Percentiles rank a stretch among this genome's conserved stretches.
Conservation (phyloP, 1,140 invertebrate species). For the Tetraneura akinire region DNA sequence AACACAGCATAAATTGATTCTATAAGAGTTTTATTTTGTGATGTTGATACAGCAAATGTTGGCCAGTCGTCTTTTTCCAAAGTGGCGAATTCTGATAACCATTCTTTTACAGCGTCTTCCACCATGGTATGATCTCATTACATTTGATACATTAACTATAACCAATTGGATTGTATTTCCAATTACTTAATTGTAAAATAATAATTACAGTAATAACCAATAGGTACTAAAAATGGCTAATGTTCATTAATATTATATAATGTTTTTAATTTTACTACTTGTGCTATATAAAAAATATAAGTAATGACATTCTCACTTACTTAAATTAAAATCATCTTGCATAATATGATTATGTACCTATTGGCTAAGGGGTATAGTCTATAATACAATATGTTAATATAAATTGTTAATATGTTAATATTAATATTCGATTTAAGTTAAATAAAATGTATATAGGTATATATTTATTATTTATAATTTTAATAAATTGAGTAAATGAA, state of each 20-base stretch:
- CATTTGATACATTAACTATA: neutral
- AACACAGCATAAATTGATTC: conserved; percentile 72
- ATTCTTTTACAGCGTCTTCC: conserved; percentile 75
- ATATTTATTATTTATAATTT: too few relatives aligned
- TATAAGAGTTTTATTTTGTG: conserved; percentile 79
- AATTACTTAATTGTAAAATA: too few relatives aligned
- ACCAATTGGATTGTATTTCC: neutral
- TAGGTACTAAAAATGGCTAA: neutral
- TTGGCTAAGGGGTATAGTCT: too few relatives aligned
- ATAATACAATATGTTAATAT: too few relatives aligned
- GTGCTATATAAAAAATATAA: neutral
- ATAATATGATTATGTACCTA: too few relatives aligned
- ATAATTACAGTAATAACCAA: too few relatives aligned
- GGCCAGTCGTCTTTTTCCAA: conserved; percentile 73
- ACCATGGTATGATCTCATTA: conserved; percentile 63
- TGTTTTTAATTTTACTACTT: too few relatives aligned
- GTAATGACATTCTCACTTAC: neutral
- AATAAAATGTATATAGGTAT: too few relatives aligned
- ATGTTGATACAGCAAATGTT: conserved; percentile 74
- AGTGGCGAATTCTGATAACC: conserved; percentile 76
- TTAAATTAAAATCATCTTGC: neutral
- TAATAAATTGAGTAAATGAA: too few relatives aligned
- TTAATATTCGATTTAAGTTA: too few relatives aligned
- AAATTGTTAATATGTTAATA: too few relatives aligned
- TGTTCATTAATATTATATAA: neutral